Base-by-base conservation (phyloP, 2,797 vertebrate genomes). In the Coreius guichenoti region DNA sequence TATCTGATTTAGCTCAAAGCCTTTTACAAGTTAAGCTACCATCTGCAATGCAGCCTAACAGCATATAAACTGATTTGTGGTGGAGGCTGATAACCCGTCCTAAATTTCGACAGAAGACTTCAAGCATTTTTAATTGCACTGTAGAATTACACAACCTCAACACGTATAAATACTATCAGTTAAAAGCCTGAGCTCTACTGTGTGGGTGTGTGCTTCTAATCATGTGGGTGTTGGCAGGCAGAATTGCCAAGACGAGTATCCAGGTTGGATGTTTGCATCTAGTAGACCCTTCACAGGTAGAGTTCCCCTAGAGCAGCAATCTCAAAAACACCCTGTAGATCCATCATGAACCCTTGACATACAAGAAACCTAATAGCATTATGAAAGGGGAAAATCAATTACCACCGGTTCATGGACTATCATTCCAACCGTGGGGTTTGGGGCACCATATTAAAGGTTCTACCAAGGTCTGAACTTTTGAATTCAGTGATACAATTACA, bases 1-100 rank as follows among this genome's bases (percentile, higher is more conserved):
- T 82, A 56, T 82, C 80, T 31, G 80, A 72, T 73, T 70, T 45
- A 45, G 69, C 68, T 8, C 33, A 73, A 82, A 82, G 68, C 17
- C 80, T 73, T 33, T 81, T 69, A 69, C 31, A 51, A 81, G 65
- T 81, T 54, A 81, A 69, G 65, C 47, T 69, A 19, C 47, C 26
- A 82, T 68, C 21, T 83, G 61, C 43, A 73, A 65, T 4, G 39
- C 70, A 75, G 3, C 54, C 54, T 26, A 74, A 74, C 43, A 7
- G 26, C 61, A 68, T 14, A 16, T 68, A 8, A 43, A 68, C 5
- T 29, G 45, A 76, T 76, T 68, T 31, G 5, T 56, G 45, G 45
- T 6, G 11, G 23, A 43, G 31, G 11, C 45, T 43, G 12, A 31
- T 72, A 31, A 82, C 73, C 65, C 8, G 2, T 16, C 6, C 21